These are phyloP conservation scores for Cyanoramphus novaezelandiae DNA, from an alignment of 2,113 vertebrate species.

Conservation along the genomic window DNA sequence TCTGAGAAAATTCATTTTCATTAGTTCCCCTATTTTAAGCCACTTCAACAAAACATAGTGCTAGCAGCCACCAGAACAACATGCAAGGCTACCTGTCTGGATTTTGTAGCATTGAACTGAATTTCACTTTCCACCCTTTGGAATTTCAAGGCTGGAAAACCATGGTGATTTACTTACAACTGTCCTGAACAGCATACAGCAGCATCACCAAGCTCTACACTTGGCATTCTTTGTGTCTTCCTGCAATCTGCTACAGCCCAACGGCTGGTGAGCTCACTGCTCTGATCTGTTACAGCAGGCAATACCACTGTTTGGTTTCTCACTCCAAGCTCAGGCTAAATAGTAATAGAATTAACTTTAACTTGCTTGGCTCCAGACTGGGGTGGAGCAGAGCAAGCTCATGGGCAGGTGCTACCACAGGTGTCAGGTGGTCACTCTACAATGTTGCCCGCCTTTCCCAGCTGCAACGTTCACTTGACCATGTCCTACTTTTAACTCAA, in stretches of 20 bases:
- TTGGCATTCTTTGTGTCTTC: neutral
- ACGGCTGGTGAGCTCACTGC: neutral
- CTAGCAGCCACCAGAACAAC: neutral
- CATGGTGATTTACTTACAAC: neutral
- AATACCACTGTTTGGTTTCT: no score
- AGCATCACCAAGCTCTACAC: accelerated
- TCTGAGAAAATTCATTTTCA: neutral
- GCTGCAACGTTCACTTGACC: neutral
- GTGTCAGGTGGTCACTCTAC: neutral
- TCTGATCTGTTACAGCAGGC: neutral
- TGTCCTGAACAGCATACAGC: neutral
- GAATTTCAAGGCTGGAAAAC: neutral
- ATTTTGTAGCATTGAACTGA: neutral
- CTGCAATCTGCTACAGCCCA: neutral
- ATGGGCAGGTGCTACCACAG: accelerated
- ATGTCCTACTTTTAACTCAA: neutral
- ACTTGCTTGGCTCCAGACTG: accelerated
- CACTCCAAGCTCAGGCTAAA: neutral
- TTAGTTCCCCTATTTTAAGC: neutral
- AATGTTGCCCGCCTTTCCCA: neutral
- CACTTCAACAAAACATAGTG: neutral
- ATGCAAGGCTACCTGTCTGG: neutral
- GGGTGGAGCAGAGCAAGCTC: neutral
- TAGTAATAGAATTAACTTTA: neutral
- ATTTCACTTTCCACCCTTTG: neutral